Conservation (phyloP, 2,888 invertebrate genomes). For the Amblyteles armatorius region DNA sequence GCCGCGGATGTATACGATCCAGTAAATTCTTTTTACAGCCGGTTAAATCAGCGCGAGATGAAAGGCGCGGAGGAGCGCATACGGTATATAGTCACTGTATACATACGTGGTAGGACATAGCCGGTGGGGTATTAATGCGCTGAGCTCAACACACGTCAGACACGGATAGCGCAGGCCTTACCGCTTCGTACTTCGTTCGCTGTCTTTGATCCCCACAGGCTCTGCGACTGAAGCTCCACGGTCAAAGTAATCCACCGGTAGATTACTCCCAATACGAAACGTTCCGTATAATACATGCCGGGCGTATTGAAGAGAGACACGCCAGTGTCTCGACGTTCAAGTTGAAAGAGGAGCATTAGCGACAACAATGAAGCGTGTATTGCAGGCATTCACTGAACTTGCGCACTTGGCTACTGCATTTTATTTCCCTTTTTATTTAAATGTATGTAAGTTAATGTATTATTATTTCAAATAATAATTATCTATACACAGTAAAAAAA, state of each 20-base stretch:
- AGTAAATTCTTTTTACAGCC: constrained; percentile 80
- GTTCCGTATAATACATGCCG: constrained; percentile 4
- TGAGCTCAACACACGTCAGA: constrained; percentile 47
- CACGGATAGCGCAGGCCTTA: constrained; percentile 20
- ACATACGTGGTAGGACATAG: constrained; percentile 14
- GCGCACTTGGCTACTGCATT: neutral
- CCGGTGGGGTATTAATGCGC: constrained; percentile 71
- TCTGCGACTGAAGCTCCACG: constrained; percentile 53
- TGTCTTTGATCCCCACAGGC: constrained; percentile 79
- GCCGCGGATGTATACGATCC: constrained; percentile 72
- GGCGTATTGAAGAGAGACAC: neutral
- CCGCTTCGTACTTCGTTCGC: constrained; percentile 44
- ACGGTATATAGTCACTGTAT: constrained; percentile 34
- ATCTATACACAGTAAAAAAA: neutral
- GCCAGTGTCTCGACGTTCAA: neutral
- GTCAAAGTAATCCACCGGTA: constrained; percentile 79
- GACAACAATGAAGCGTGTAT: neutral
- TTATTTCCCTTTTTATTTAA: neutral
- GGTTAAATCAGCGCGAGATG: constrained; percentile 81
- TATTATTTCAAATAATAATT: neutral
- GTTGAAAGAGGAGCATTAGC: neutral
- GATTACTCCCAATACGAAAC: constrained; percentile 75
- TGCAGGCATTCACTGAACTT: neutral
- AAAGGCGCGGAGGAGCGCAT: constrained; percentile 71
- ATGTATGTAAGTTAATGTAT: neutral